Percentiles rank a stretch among this genome's conserved stretches.
phyloP scores from a whole-genome alignment of 2,888 invertebrate species.

The Machimus rusticus region DNA sequence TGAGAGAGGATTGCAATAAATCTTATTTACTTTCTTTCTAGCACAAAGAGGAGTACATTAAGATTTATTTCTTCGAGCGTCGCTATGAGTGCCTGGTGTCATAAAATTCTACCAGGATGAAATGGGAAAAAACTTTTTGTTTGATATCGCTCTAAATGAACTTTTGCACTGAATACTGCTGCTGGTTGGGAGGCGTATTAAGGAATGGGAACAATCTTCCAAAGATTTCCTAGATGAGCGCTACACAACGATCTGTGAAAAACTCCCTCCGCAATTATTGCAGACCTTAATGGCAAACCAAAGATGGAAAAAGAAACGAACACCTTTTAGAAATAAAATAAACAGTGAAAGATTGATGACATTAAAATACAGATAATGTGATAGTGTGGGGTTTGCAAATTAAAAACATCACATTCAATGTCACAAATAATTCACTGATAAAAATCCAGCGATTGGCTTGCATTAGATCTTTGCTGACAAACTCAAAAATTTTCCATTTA shows the following conservation, averaged over 20 bases:
- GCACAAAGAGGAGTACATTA: conserved; percentile 46
- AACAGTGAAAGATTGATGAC: neutral
- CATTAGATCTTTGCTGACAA: too few species aligned
- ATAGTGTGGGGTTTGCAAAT: too few species aligned
- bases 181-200: neutral
- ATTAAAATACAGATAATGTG: too few species aligned
- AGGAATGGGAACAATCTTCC: neutral
- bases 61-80: conserved; percentile 45
- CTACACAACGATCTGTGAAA: neutral
- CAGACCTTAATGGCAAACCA: neutral
- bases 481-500: too few species aligned
- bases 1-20: conserved; percentile 47
- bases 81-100: conserved; percentile 35
- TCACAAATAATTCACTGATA: too few species aligned
- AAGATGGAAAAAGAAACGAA: neutral
- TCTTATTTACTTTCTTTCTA: conserved; percentile 46
- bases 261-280: neutral
- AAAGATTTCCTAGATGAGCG: neutral
- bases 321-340: neutral
- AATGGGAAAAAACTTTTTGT: conserved; percentile 23
- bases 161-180: neutral
- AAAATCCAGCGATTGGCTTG: too few species aligned
- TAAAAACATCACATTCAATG: too few species aligned
- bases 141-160: conserved; percentile 36
- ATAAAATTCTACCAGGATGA: conserved; percentile 26